These are phyloP conservation scores for Sparidentex hasta DNA, from an alignment of 2,797 vertebrate species.

Conservation along the genomic window DNA sequence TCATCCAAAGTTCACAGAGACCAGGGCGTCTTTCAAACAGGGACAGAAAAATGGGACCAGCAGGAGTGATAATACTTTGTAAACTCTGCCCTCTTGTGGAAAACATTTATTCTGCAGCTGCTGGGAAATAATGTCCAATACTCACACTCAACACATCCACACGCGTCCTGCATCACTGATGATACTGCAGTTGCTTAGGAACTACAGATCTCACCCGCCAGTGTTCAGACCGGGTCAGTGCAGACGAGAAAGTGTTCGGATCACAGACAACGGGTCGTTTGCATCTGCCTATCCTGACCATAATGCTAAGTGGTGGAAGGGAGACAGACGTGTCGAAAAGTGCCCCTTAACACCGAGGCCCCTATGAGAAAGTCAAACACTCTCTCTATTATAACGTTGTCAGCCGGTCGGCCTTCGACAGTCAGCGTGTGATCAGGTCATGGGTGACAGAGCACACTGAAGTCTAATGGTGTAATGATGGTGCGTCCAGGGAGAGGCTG, in stretches of 20 bases:
- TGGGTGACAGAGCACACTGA: slow-evolving; percentile 69
- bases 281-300: neutral
- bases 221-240: neutral
- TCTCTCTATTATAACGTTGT: slow-evolving; percentile 11
- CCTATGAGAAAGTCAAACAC: slow-evolving; percentile 73
- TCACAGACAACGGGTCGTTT: neutral
- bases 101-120: slow-evolving; percentile 10
- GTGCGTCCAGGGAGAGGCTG: slow-evolving; percentile 48
- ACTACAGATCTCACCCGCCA: neutral
- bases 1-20: neutral
- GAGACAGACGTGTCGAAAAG: slow-evolving; percentile 27
- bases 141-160: neutral
- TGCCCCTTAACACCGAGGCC: slow-evolving; percentile 18
- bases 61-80: slow-evolving; percentile 21
- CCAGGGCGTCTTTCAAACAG: rapidly evolving
- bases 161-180: neutral
- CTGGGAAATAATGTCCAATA: neutral
- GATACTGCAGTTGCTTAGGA: neutral
- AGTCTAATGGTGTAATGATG: slow-evolving; percentile 69
- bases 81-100: slow-evolving; percentile 74
- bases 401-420: slow-evolving; percentile 25
- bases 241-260: neutral
- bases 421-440: slow-evolving; percentile 76
- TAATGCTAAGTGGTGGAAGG: slow-evolving; percentile 10
- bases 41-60: neutral